Percentiles rank a stretch among this genome's conserved stretches.
Conservation (phyloP, 2,797 vertebrate genomes). For the Crocodylus rhombifer region DNA sequence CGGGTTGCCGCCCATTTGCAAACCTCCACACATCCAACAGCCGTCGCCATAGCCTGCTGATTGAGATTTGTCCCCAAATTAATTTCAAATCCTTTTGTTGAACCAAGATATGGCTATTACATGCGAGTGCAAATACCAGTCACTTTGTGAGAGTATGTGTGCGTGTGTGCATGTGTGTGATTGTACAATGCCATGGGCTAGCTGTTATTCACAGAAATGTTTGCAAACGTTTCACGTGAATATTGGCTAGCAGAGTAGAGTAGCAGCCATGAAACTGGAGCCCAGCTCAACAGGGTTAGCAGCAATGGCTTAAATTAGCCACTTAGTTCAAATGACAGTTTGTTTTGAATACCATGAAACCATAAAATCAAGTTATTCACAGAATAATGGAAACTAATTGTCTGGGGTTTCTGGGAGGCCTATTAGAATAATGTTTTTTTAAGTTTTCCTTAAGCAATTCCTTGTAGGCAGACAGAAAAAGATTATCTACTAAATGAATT, state of each 20-base stretch:
- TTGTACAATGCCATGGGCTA: not conserved
- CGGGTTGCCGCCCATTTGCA: conserved; percentile 54
- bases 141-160: not conserved
- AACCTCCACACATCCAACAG: conserved; percentile 51
- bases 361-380: not conserved
- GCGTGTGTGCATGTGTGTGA: fast-evolving
- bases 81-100: not conserved
- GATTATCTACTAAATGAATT: too few species aligned
- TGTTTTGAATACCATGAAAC: not conserved
- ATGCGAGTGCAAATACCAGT: not conserved
- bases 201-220: not conserved
- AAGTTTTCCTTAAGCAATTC: not conserved
- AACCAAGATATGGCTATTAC: not conserved
- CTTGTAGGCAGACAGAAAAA: not conserved
- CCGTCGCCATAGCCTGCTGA: conserved; percentile 54
- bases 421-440: not conserved
- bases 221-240: not conserved
- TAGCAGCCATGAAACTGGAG: not conserved
- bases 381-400: not conserved
- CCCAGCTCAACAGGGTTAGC: not conserved
- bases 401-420: not conserved
- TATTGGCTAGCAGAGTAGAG: not conserved
- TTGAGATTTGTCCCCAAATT: conserved; percentile 1
- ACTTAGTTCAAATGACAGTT: not conserved
- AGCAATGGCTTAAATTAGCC: not conserved